Conservation (phyloP, 2,888 invertebrate species). For the Criorhina ranunculi region DNA sequence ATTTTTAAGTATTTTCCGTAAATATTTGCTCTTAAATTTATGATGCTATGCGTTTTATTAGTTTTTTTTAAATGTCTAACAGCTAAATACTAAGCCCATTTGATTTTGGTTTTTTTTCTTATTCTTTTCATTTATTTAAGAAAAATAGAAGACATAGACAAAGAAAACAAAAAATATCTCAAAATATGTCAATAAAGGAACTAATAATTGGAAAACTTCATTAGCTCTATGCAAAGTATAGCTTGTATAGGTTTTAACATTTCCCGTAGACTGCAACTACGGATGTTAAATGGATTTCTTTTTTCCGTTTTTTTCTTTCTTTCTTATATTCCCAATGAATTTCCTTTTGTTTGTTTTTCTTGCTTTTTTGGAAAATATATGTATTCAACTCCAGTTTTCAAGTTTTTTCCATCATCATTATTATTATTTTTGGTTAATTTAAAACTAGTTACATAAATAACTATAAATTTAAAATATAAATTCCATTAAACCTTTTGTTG, state of each 20-base stretch:
- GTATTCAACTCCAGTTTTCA: background rate
- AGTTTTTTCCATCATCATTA: too few relatives aligned
- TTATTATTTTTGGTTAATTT: constrained; percentile 72
- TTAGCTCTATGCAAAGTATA: constrained; percentile 97
- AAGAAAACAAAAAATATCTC: constrained; percentile 27
- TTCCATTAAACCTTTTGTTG: constrained; percentile 14
- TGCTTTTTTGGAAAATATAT: constrained; percentile 1
- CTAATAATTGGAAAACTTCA: constrained; percentile 89
- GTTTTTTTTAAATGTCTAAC: background rate
- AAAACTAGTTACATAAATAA: constrained; percentile 82
- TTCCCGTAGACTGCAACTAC: constrained; percentile 79
- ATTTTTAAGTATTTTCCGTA: constrained; percentile 76
- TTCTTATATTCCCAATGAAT: constrained; percentile 40
- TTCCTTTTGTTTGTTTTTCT: constrained; percentile 69
- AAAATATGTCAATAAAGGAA: constrained; percentile 52
- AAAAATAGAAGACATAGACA: background rate
- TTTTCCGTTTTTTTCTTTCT: constrained; percentile 45
- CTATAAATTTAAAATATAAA: constrained; percentile 80
- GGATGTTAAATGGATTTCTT: constrained; percentile 74
- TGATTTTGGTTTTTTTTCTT: background rate
- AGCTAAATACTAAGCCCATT: constrained; percentile 11
- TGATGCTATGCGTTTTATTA: constrained; percentile 20
- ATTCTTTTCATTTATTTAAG: background rate
- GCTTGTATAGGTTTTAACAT: constrained; percentile 87
- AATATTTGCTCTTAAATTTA: constrained; percentile 58